These are phyloP conservation scores for Diachasmimorpha longicaudata DNA, from an alignment of 1,140 invertebrate species.

Conservation along the genomic window DNA sequence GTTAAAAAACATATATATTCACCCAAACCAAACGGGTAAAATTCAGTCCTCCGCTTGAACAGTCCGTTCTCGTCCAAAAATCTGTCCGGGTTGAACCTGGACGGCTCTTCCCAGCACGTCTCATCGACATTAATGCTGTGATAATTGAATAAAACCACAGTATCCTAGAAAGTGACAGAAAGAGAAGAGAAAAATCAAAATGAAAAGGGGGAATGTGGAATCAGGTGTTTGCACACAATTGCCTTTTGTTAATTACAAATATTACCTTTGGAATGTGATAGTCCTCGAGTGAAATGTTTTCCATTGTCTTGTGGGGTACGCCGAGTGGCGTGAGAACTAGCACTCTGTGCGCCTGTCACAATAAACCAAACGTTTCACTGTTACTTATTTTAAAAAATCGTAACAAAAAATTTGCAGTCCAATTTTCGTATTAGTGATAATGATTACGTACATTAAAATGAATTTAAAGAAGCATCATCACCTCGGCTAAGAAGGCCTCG, in stretches of 20 bases:
- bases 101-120: conserved; percentile 72
- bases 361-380: conserved; percentile 16
- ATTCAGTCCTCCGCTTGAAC: conserved; percentile 64
- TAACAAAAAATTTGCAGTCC: no score
- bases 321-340: conserved; percentile 67
- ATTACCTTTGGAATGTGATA: conserved; percentile 72
- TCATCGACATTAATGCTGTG: conserved; percentile 74
- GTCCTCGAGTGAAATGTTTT: conserved; percentile 64
- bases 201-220: not conserved
- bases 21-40: conserved; percentile 78
- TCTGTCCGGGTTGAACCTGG: conserved; percentile 73
- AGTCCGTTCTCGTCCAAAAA: conserved; percentile 72
- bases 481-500: conserved; percentile 60
- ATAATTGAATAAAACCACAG: conserved; percentile 71
- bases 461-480: conserved; percentile 36
- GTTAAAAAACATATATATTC: conserved; percentile 31
- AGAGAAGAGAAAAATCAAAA: not conserved
- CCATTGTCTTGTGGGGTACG: conserved; percentile 67
- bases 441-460: not conserved
- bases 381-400: not conserved
- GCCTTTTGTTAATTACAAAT: conserved; percentile 1
- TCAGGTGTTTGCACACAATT: not conserved
- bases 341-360: conserved; percentile 64
- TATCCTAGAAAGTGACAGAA: conserved; percentile 62
- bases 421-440: no score